Percentiles rank a stretch among this genome's conserved stretches.
These are phyloP conservation scores for Ferrisia virgata DNA, from an alignment of 2,888 invertebrate species.

Conservation along the genomic window DNA sequence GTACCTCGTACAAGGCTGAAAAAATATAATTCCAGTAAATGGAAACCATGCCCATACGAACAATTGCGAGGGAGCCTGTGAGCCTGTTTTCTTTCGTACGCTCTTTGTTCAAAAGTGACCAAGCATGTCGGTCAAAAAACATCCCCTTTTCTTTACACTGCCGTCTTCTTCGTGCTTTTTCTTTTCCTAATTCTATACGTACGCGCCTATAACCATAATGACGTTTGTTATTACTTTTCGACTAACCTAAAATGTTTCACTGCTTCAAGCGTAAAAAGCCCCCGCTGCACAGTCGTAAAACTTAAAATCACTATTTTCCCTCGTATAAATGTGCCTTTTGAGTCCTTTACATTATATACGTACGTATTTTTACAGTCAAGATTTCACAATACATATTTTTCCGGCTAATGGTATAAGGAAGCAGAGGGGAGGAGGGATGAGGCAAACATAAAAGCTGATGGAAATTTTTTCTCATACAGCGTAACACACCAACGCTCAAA, in stretches of 20 bases:
- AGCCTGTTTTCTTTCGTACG: neutral
- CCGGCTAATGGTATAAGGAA: no score
- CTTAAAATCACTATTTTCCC: neutral
- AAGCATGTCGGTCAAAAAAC: neutral
- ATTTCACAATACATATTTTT: no score
- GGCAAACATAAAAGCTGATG: no score
- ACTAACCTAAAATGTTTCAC: neutral
- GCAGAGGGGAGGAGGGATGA: no score
- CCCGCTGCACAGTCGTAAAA: no score
- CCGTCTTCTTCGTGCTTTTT: neutral
- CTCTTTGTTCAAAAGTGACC: neutral
- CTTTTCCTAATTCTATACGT: neutral
- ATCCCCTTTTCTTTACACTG: neutral
- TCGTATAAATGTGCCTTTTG: neutral
- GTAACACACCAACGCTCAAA: no score
- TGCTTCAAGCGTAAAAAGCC: no score
- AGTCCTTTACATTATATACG: no score
- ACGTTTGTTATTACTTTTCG: neutral
- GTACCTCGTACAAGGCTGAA: neutral
- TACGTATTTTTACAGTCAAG: no score
- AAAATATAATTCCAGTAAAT: neutral
- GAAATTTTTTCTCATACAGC: no score
- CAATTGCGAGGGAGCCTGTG: neutral
- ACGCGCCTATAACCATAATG: neutral
- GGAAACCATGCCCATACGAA: neutral